Conservation (phyloP, 2,888 invertebrate species). For the Epinotia nisella region DNA sequence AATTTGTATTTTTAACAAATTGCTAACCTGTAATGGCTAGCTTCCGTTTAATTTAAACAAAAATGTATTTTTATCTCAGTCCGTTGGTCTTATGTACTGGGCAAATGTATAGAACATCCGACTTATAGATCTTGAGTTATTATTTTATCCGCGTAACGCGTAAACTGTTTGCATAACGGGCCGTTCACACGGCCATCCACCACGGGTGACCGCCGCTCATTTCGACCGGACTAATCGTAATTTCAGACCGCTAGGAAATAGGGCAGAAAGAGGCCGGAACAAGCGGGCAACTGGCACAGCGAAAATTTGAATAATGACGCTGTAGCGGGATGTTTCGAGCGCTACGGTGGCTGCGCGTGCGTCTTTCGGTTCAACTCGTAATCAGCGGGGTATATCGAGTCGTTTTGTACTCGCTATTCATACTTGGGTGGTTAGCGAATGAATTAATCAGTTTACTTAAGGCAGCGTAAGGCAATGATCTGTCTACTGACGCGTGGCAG, state of each 20-base stretch:
- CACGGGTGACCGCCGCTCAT: constrained; percentile 80
- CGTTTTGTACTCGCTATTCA: constrained; percentile 44
- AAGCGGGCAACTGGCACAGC: constrained; percentile 82
- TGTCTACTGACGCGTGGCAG: constrained; percentile 34
- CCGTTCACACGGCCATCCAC: constrained; percentile 80
- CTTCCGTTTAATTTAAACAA: constrained; percentile 40
- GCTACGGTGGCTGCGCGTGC: constrained; percentile 73
- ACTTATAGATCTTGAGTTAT: constrained; percentile 39
- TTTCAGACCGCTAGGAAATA: constrained; percentile 79
- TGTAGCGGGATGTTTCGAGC: constrained; percentile 79
- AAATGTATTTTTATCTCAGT: neutral
- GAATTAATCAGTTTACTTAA: constrained; percentile 35
- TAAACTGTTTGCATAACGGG: constrained; percentile 76
- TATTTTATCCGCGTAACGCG: constrained; percentile 60
- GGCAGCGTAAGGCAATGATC: constrained; percentile 37
- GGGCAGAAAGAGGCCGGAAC: constrained; percentile 82
- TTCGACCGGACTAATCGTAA: constrained; percentile 81
- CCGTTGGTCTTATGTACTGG: neutral
- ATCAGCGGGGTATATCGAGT: constrained; percentile 55
- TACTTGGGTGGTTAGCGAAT: constrained; percentile 26
- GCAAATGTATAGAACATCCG: constrained; percentile 36
- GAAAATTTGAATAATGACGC: constrained; percentile 84
- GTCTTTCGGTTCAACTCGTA: constrained; percentile 57
- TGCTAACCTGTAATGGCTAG: constrained; percentile 30
- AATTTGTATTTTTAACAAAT: constrained; percentile 30